phyloP scores from a whole-genome alignment of 30 jellyfish, hydroid and myxozoan species.

The Haliclystus octoradiatus region DNA sequence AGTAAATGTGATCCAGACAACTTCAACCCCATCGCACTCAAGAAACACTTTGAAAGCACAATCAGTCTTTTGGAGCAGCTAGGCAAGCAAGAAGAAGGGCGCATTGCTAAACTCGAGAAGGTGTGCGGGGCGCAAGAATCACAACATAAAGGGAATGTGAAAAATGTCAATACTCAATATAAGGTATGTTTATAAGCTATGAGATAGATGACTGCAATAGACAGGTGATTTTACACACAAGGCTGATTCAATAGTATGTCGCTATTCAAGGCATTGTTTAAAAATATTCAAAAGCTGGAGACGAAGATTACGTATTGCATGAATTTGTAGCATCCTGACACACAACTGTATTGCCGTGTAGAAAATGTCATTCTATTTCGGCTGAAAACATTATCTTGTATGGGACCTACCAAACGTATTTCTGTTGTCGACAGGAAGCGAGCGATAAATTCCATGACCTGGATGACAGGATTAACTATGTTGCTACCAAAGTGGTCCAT shows the following conservation, averaged over 20 bases:
- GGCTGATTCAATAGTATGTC: too few relatives aligned
- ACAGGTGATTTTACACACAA: too few relatives aligned
- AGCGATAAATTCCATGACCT: constrained; percentile 67
- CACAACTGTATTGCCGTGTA: too few relatives aligned
- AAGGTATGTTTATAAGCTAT: constrained; percentile 22
- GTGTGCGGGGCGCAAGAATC: constrained; percentile 82
- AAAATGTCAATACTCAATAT: constrained; percentile 61
- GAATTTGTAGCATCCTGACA: too few relatives aligned
- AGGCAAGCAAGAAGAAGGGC: constrained; percentile 73
- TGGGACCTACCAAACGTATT: too few relatives aligned
- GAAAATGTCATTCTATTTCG: too few relatives aligned
- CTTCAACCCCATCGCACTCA: constrained; percentile 79
- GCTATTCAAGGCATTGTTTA: too few relatives aligned
- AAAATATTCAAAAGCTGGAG: too few relatives aligned
- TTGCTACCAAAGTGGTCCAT: constrained; percentile 96
- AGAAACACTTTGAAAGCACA: constrained; percentile 76
- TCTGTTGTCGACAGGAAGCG: too few relatives aligned
- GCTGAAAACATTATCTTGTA: too few relatives aligned
- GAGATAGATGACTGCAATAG: too few relatives aligned
- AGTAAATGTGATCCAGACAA: constrained; percentile 94
- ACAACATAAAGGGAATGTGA: constrained; percentile 57
- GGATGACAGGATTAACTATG: constrained; percentile 91
- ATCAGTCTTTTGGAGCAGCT: constrained; percentile 49
- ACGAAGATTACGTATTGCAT: too few relatives aligned
- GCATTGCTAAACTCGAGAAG: constrained; percentile 57